Percentiles rank a stretch among this genome's conserved stretches.
Conservation (phyloP, 1,140 invertebrate species). For the Lepidurus apus region DNA sequence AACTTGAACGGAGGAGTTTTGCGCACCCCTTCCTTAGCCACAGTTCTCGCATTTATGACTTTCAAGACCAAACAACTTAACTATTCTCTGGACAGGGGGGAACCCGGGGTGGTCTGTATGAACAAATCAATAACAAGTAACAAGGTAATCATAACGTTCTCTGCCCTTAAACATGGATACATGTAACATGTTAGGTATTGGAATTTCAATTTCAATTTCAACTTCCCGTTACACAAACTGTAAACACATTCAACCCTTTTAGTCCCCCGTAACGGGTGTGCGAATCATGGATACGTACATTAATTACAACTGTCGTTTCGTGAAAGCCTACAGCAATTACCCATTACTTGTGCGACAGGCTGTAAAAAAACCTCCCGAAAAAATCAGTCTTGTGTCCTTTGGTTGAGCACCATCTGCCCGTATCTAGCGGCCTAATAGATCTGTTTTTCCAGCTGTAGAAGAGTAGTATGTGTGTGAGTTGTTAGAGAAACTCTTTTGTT, state of each 20-base stretch:
- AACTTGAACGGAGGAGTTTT: slow-evolving; percentile 5
- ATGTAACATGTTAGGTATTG: no score
- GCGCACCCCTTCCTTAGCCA: background rate
- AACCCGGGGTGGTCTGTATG: background rate
- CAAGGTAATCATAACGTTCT: background rate
- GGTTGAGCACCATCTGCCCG: background rate
- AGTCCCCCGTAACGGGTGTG: background rate
- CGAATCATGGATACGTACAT: no score
- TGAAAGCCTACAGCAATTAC: background rate
- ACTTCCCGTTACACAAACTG: no score
- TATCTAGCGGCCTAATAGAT: slow-evolving; percentile 2
- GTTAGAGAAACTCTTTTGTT: slow-evolving; percentile 4
- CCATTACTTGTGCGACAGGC: background rate
- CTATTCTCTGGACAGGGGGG: background rate
- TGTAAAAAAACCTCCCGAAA: background rate
- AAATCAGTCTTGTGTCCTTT: background rate
- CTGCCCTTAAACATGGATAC: background rate
- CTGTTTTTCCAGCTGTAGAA: slow-evolving; percentile 10
- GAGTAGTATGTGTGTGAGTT: background rate
- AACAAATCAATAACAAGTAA: slow-evolving; percentile 16
- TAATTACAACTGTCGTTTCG: no score
- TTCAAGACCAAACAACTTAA: slow-evolving; percentile 7
- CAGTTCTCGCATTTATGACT: slow-evolving; percentile 11
- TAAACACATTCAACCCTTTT: background rate
- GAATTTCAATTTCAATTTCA: no score